Percentiles rank a stretch among this genome's conserved stretches.
phyloP scores from a whole-genome alignment of 2,888 invertebrate genomes.

The Amiota communis region DNA sequence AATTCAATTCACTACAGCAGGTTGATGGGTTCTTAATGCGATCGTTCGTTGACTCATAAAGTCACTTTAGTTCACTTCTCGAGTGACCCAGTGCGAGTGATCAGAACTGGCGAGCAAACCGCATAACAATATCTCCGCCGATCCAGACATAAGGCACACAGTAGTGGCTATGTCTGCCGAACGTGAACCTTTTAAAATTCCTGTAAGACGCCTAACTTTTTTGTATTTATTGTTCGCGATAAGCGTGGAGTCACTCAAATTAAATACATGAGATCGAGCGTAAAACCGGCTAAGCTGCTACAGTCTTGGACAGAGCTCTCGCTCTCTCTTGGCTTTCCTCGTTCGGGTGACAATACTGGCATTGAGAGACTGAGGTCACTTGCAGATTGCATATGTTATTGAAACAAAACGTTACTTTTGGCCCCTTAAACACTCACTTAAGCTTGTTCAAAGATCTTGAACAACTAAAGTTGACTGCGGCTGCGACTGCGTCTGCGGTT shows the following conservation, averaged over 20 bases:
- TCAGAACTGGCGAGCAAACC: slow-evolving; percentile 35
- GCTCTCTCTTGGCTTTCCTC: background rate
- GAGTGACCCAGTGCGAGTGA: slow-evolving; percentile 56
- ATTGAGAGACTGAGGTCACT: slow-evolving; percentile 10
- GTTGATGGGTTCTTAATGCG: background rate
- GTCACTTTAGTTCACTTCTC: slow-evolving; percentile 45
- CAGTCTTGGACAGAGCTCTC: background rate
- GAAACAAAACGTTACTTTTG: slow-evolving; percentile 5
- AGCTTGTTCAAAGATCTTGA: background rate
- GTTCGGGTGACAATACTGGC: background rate
- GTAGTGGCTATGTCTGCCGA: slow-evolving; percentile 40
- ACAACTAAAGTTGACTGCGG: slow-evolving; percentile 1
- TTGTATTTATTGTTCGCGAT: slow-evolving; percentile 64
- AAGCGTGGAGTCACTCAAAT: slow-evolving; percentile 50
- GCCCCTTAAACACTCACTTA: background rate
- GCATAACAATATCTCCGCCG: slow-evolving; percentile 5
- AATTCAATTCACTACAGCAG: slow-evolving; percentile 51
- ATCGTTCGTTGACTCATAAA: slow-evolving; percentile 60
- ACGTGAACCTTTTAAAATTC: slow-evolving; percentile 71
- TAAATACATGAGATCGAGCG: background rate
- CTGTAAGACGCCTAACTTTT: slow-evolving; percentile 57
- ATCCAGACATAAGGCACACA: slow-evolving; percentile 12
- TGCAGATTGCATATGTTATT: slow-evolving; percentile 3
- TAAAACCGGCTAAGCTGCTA: slow-evolving; percentile 49
- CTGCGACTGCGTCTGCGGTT: slow-evolving; percentile 21